Evolutionary conservation across 2,113 vertebrate species (phyloP).

Genomic region (Drymodes brunneopygia): DNA sequence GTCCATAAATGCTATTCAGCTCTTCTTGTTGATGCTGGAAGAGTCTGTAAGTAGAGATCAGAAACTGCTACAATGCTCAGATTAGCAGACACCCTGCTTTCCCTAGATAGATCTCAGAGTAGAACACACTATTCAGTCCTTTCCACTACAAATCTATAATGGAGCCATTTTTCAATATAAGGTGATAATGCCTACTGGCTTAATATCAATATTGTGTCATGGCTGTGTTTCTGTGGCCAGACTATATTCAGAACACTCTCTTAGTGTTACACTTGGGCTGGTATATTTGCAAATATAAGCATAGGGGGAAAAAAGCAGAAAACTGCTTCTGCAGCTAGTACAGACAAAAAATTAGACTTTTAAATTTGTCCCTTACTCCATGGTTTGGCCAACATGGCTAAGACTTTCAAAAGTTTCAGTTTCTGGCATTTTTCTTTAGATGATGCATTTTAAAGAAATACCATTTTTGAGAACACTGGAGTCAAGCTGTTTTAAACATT

Average conservation of each 20-base stretch:
- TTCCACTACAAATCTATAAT: background rate
- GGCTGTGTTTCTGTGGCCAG: background rate
- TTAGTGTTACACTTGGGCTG: background rate
- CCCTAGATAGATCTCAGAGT: background rate
- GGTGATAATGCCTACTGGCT: background rate
- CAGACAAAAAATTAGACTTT: rapidly evolving
- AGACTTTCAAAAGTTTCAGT: background rate
- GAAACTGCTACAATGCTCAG: background rate
- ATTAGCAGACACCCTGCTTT: background rate
- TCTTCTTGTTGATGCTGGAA: background rate
- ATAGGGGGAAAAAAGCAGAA: background rate
- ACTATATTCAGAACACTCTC: background rate
- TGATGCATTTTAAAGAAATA: background rate
- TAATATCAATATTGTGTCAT: background rate
- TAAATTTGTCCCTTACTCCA: background rate
- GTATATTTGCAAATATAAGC: background rate
- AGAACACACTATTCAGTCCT: background rate
- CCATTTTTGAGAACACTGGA: background rate
- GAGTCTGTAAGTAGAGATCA: background rate
- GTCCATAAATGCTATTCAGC: background rate
- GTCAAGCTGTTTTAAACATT: background rate
- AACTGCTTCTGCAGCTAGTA: background rate
- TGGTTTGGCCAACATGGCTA: background rate
- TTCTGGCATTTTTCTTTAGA: background rate
- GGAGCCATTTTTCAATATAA: background rate